phyloP scores from a whole-genome alignment of 2,113 vertebrate genomes.

The Notarius lentiginosus region DNA sequence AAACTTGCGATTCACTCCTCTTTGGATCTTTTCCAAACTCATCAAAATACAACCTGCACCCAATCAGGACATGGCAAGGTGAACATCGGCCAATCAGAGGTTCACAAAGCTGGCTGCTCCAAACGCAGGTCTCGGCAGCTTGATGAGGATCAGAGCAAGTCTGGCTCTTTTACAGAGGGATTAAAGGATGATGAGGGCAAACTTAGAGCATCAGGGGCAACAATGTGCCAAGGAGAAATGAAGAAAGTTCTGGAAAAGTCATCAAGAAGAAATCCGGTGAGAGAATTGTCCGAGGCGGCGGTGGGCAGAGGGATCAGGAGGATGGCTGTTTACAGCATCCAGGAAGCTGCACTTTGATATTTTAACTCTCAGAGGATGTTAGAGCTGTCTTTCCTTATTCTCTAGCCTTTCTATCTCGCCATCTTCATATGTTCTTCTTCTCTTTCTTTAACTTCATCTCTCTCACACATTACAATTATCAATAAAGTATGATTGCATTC shows the following conservation, averaged over 20 bases:
- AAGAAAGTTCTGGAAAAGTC: conserved; percentile 68
- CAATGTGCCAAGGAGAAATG: conserved; percentile 53
- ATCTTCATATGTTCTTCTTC: not conserved
- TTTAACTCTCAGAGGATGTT: not conserved
- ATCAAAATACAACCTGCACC: not conserved
- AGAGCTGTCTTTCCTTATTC: not conserved
- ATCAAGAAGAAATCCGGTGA: conserved; percentile 58
- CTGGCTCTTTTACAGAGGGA: conserved; percentile 62
- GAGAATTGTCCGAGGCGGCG: conserved; percentile 20
- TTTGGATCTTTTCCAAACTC: not conserved
- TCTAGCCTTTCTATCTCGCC: not conserved
- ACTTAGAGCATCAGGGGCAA: conserved; percentile 50
- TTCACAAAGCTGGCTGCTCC: conserved; percentile 50
- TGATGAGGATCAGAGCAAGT: conserved; percentile 67
- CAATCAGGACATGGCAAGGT: conserved; percentile 5
- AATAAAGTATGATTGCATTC: not conserved
- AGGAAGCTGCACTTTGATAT: conserved; percentile 57
- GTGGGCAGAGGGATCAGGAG: conserved; percentile 56
- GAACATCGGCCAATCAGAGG: conserved; percentile 9
- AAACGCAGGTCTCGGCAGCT: conserved; percentile 61
- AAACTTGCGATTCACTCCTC: not conserved
- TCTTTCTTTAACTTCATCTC: not conserved
- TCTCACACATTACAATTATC: not conserved
- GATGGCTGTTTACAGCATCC: conserved; percentile 63
- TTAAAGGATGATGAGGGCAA: conserved; percentile 63